These are phyloP conservation scores for Pangasius mekongensis DNA, from an alignment of 2,797 vertebrate species.

Conservation along the genomic window DNA sequence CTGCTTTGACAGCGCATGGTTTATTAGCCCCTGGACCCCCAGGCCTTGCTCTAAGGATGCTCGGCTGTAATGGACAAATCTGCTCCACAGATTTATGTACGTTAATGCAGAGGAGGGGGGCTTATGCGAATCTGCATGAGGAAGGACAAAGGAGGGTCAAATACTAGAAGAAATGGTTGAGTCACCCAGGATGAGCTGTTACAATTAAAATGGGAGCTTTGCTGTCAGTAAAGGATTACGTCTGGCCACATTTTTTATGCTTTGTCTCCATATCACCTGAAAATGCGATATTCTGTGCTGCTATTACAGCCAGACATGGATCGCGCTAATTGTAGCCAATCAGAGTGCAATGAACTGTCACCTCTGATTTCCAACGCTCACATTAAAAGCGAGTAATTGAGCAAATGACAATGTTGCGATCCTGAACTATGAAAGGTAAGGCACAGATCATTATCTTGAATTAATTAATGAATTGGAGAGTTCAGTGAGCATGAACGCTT, in stretches of 20 bases:
- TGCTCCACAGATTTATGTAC: constrained; percentile 73
- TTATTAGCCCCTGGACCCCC: constrained; percentile 66
- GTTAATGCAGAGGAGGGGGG: constrained; percentile 64
- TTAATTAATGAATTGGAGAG: constrained; percentile 40
- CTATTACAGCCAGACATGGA: constrained; percentile 42
- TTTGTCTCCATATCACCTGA: constrained; percentile 16
- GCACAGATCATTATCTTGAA: constrained; percentile 50
- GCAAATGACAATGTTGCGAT: constrained; percentile 39
- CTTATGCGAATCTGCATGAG: constrained; percentile 51
- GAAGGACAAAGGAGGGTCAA: constrained; percentile 61
- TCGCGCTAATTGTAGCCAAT: constrained; percentile 50
- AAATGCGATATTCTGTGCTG: constrained; percentile 20
- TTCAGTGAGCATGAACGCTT: constrained; percentile 43
- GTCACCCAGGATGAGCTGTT: constrained; percentile 38
- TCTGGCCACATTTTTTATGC: constrained; percentile 9
- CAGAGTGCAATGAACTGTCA: constrained; percentile 43
- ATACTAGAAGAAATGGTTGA: constrained; percentile 48
- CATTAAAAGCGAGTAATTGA: constrained; percentile 48
- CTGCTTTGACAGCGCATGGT: constrained; percentile 56
- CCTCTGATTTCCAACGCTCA: constrained; percentile 41
- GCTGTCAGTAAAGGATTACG: constrained; percentile 8
- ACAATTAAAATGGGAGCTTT: constrained; percentile 39
- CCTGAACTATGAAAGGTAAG: constrained; percentile 33
- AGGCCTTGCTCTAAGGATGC: constrained; percentile 69
- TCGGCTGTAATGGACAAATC: constrained; percentile 68